A percentile compares a stretch with the other conserved stretches of the same genome.
These are phyloP conservation scores for Eristalis pertinax DNA, from an alignment of 2,888 invertebrate species.

Conservation along the genomic window DNA sequence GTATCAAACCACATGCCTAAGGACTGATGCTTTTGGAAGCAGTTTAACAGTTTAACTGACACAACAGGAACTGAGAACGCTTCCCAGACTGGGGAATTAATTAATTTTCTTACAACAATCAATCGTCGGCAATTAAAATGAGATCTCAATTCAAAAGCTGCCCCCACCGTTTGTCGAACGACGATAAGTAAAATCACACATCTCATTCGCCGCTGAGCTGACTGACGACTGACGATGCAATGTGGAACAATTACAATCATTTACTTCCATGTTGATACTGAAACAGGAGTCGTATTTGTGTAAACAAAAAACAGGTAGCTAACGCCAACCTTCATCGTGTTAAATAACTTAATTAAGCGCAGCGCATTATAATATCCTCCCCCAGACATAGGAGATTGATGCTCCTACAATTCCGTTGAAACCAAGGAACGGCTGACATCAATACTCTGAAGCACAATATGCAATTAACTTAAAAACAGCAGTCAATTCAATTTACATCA, in stretches of 20 bases:
- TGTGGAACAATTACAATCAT: neutral
- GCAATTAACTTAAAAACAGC: slow-evolving; percentile 13
- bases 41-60: neutral
- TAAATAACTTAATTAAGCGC: neutral
- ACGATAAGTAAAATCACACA: neutral
- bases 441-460: neutral
- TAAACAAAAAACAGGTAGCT: too few species aligned
- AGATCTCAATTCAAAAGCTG: slow-evolving; percentile 7
- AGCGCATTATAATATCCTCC: neutral
- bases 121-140: slow-evolving; percentile 11
- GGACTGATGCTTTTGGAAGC: neutral
- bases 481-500: slow-evolving; percentile 2
- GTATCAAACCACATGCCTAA: neutral
- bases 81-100: slow-evolving; percentile 2
- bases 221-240: neutral
- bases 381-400: neutral
- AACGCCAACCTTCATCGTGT: too few species aligned
- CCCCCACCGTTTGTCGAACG: neutral
- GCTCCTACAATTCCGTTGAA: neutral
- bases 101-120: slow-evolving; percentile 8
- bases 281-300: neutral
- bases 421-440: neutral
- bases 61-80: neutral
- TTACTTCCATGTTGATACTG: neutral
- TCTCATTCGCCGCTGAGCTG: neutral